phyloP scores from a whole-genome alignment of 2,797 vertebrate genomes.

The Gymnoscopelus braueri region DNA sequence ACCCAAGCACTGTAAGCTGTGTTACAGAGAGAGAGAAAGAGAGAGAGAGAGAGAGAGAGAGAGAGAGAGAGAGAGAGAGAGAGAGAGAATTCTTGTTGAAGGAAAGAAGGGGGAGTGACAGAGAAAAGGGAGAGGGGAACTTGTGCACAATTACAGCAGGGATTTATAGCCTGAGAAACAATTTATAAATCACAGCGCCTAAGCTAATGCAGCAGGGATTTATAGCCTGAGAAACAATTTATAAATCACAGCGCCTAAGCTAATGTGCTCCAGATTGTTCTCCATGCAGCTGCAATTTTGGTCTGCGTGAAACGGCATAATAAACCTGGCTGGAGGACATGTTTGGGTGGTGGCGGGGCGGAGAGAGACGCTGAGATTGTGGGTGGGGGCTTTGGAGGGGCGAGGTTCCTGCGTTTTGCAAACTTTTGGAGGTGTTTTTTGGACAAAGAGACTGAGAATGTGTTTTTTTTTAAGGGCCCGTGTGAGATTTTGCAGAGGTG shows the following conservation, averaged over 20 bases:
- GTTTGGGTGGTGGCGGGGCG: slow-evolving; percentile 72
- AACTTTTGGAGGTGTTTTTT: slow-evolving; percentile 72
- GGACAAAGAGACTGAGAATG: slow-evolving; percentile 63
- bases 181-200: slow-evolving; percentile 90
- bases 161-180: slow-evolving; percentile 93
- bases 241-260: slow-evolving; percentile 87
- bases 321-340: slow-evolving; percentile 82
- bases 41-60: slow-evolving; percentile 41
- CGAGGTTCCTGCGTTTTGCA: slow-evolving; percentile 42
- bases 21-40: slow-evolving; percentile 44
- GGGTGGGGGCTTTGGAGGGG: slow-evolving; percentile 66
- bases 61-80: slow-evolving; percentile 10
- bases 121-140: slow-evolving; percentile 68
- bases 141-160: slow-evolving; percentile 91
- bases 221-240: slow-evolving; percentile 92
- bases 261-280: slow-evolving; percentile 87
- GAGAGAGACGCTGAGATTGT: slow-evolving; percentile 68
- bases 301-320: slow-evolving; percentile 84
- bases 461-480: slow-evolving; percentile 18
- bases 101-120: slow-evolving; percentile 50
- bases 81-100: slow-evolving; percentile 13
- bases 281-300: slow-evolving; percentile 84
- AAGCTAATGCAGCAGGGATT: slow-evolving; percentile 88
- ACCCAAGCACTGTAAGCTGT: slow-evolving; percentile 76
- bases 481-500: slow-evolving; percentile 46